Evolutionary conservation across 2,888 invertebrate species (phyloP).

Genomic region (Nomada fucata): DNA sequence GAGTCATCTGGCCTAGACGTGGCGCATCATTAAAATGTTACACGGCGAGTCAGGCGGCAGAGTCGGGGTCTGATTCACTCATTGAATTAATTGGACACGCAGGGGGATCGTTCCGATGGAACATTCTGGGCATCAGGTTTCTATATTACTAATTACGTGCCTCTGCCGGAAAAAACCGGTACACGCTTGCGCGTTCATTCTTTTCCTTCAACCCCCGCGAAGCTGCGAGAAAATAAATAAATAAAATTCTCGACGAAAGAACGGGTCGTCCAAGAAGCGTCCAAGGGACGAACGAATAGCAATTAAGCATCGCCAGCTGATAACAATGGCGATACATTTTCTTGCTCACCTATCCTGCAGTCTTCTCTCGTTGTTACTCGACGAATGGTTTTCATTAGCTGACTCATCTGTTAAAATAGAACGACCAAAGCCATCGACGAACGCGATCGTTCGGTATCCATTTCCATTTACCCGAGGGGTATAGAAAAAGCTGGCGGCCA

Average conservation of each 20-base stretch:
- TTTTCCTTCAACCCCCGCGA: too few species aligned
- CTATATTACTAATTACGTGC: conserved; percentile 29
- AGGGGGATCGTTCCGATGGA: conserved; percentile 63
- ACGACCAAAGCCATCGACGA: conserved; percentile 38
- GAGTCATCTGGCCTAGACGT: conserved; percentile 81
- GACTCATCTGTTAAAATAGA: conserved; percentile 69
- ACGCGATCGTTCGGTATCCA: conserved; percentile 31
- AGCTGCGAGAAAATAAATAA: too few species aligned
- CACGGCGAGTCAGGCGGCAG: conserved; percentile 58
- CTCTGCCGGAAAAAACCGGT: background rate
- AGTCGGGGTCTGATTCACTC: conserved; percentile 80
- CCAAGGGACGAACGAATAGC: conserved; percentile 70
- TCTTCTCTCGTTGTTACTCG: conserved; percentile 50
- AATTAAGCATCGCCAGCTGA: conserved; percentile 41
- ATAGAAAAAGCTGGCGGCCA: conserved; percentile 8
- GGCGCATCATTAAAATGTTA: conserved; percentile 80
- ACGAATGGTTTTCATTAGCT: conserved; percentile 69
- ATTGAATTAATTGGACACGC: conserved; percentile 81
- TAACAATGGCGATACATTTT: conserved; percentile 34
- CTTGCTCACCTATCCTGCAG: conserved; percentile 23
- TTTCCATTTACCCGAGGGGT: conserved; percentile 22
- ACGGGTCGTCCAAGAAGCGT: conserved; percentile 24
- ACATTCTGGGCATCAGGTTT: conserved; percentile 47
- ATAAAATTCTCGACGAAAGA: too few species aligned
- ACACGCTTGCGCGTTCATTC: too few species aligned